Percentiles rank a stretch among this genome's conserved stretches.
Evolutionary conservation across 2,797 vertebrate species (phyloP).

Genomic region (Alca torda): DNA sequence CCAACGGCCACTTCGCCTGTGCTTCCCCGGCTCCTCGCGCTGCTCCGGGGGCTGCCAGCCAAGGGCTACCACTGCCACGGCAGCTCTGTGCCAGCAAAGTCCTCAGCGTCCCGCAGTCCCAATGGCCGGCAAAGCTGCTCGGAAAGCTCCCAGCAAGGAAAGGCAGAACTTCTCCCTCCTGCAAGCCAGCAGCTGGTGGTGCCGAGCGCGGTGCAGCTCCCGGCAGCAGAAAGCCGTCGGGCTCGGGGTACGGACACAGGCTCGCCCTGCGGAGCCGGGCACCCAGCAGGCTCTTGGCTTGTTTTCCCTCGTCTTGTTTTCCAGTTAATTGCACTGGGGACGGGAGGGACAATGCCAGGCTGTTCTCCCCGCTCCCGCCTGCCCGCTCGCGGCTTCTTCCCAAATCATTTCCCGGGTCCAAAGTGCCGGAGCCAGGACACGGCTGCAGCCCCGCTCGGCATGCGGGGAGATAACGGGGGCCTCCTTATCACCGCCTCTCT

Average conservation of each 20-base stretch:
- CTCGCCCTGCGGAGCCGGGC: background rate
- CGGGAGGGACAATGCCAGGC: slow-evolving; percentile 66
- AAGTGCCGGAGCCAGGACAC: background rate
- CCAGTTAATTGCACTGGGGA: slow-evolving; percentile 65
- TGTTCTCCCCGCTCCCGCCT: slow-evolving; percentile 51
- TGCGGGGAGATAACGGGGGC: slow-evolving; percentile 11
- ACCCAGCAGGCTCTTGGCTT: slow-evolving; percentile 21
- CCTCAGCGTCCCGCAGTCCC: fast-evolving
- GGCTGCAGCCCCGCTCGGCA: background rate
- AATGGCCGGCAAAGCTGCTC: background rate
- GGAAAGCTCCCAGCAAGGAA: background rate
- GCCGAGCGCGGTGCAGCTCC: background rate
- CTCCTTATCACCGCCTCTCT: slow-evolving; percentile 60
- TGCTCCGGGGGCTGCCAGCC: background rate
- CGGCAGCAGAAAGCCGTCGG: background rate
- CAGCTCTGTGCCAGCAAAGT: background rate
- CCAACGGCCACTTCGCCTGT: fast-evolving
- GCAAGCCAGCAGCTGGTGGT: background rate
- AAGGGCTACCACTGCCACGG: fast-evolving
- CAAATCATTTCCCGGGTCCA: background rate
- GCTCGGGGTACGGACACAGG: background rate
- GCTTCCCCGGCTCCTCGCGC: background rate
- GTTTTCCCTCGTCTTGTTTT: slow-evolving; percentile 66
- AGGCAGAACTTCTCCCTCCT: background rate
- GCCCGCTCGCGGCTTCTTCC: slow-evolving; percentile 35